Percentiles rank a stretch among this genome's conserved stretches.
These are phyloP conservation scores for Xestia xanthographa DNA, from an alignment of 2,888 invertebrate genomes.

Conservation along the genomic window DNA sequence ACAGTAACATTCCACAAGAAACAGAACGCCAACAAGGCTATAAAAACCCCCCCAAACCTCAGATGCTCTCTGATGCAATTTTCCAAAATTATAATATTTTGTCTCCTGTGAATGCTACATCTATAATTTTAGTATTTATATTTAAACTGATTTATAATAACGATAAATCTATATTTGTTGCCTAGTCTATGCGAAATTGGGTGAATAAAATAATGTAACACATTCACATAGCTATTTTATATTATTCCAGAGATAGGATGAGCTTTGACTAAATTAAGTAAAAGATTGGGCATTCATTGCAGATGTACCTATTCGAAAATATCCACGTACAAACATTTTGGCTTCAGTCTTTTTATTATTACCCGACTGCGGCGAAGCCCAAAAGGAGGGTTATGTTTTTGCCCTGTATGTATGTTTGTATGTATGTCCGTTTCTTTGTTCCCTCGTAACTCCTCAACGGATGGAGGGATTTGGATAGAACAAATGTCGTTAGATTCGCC, in stretches of 20 bases:
- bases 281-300: not conserved
- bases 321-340: not conserved
- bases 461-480: too few species aligned
- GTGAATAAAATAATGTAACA: not conserved
- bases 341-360: not conserved
- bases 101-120: not conserved
- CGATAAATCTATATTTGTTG: not conserved
- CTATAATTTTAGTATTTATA: not conserved
- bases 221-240: too few species aligned
- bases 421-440: too few species aligned
- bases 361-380: too few species aligned
- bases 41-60: not conserved
- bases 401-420: too few species aligned
- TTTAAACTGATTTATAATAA: too few species aligned
- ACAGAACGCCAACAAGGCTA: not conserved
- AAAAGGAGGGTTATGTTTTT: too few species aligned
- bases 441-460: too few species aligned
- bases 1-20: conserved; percentile 24
- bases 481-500: too few species aligned
- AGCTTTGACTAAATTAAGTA: not conserved
- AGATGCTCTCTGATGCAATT: not conserved
- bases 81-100: not conserved
- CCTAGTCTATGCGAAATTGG: not conserved
- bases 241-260: not conserved
- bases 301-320: not conserved